phyloP scores from a whole-genome alignment of 2,888 invertebrate genomes.

The Drosophila anceps region DNA sequence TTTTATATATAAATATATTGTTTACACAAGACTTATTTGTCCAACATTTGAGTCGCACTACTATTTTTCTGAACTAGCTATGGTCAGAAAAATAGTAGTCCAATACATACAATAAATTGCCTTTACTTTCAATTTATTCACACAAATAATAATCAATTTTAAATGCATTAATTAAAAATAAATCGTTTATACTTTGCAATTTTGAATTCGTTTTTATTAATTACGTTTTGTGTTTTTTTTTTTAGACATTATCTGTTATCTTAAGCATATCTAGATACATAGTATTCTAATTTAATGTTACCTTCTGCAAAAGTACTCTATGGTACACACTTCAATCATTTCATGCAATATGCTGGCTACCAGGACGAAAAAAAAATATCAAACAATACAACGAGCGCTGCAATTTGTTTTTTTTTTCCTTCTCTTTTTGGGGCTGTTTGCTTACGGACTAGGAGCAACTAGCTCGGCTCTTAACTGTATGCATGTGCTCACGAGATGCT shows the following conservation, averaged over 20 bases:
- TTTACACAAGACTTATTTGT: too few species aligned
- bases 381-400: slow-evolving; percentile 18
- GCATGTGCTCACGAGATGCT: slow-evolving; percentile 43
- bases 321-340: slow-evolving; percentile 24
- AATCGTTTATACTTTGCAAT: slow-evolving; percentile 51
- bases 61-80: too few species aligned
- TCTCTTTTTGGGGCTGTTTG: slow-evolving; percentile 9
- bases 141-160: too few species aligned
- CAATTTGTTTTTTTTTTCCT: background rate
- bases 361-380: slow-evolving; percentile 17
- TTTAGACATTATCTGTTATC: slow-evolving; percentile 60
- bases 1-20: too few species aligned
- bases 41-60: too few species aligned
- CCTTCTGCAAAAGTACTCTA: slow-evolving; percentile 48
- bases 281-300: slow-evolving; percentile 49
- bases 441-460: slow-evolving; percentile 58
- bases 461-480: slow-evolving; percentile 48
- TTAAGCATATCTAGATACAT: slow-evolving; percentile 58
- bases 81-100: too few species aligned
- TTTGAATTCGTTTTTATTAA: slow-evolving; percentile 74
- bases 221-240: slow-evolving; percentile 43
- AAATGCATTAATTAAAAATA: background rate
- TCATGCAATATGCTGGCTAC: slow-evolving; percentile 33
- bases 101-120: background rate
- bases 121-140: background rate